Evolutionary conservation across 2,888 invertebrate genomes (phyloP), one percentile per base, ranked within the genome.

Genomic region (Callyntrura guangdongensis): DNA sequence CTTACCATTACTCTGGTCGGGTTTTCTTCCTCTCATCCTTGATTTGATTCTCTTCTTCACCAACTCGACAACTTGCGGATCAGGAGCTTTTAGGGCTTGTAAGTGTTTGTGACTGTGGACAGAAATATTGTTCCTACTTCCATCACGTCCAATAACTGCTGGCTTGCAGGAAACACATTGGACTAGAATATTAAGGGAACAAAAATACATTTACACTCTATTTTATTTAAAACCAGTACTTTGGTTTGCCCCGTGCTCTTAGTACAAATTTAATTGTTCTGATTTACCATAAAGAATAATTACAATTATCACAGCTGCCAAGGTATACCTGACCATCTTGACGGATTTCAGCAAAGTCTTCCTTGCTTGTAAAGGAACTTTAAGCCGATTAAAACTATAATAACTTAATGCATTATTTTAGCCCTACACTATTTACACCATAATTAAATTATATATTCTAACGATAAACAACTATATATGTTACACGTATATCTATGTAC

Each of bases 1-100:
- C 77, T 25, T 47, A 92, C 92, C 92, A 17, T 92, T 92, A 64
- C 91, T 92, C 36, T 83, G 77, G 61, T 91, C 91, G 6, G 25
- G 47, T 20, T 79, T 74, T 12, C 69, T 20, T n/a, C 85, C 88
- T 8, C 49, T 56, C 56, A 85, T 79, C 8, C 88, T 88, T 11
- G 72, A 64, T 49, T 81, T 84, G 11, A 91, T 77, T 9, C 82
- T 20, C 17, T 53, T 79, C 74, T 64, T 83, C 12, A 91, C 59
- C 5, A 25, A 59, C 27, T 79, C 85, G 8, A 81, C 85, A 4
- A 56, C 45, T 9, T 14, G 36, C 25, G 85, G 79, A 49, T 91
- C 84, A 2, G 86, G 83, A 12, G 74, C 22, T 17, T 86, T 85
- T 4, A 91, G 36, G 25, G 47, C 20, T 17, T 12, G 27, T 11